Conservation (phyloP, 1,140 invertebrate genomes). For the Ladona fulva region DNA sequence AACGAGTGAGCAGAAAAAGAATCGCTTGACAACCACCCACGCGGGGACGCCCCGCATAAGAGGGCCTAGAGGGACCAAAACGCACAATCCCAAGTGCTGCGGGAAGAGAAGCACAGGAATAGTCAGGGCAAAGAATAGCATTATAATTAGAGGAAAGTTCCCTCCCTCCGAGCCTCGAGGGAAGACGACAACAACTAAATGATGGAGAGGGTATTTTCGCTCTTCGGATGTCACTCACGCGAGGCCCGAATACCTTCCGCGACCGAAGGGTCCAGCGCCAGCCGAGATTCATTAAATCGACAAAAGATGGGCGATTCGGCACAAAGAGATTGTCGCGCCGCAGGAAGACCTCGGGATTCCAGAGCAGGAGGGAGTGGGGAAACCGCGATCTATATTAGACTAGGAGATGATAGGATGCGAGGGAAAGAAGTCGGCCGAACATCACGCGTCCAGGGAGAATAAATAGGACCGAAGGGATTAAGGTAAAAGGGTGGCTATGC, state of each 20-base stretch:
- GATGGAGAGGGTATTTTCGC: neutral
- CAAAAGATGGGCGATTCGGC: neutral
- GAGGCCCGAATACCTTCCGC: neutral
- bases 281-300: neutral
- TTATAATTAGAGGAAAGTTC: neutral
- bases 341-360: neutral
- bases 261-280: neutral
- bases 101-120: neutral
- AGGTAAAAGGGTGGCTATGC: no score
- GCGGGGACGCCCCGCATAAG: no score
- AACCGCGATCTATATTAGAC: neutral
- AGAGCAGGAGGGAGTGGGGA: neutral
- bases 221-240: neutral
- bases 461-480: no score
- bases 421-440: neutral
- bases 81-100: neutral
- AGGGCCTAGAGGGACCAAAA: neutral
- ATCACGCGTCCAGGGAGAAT: no score
- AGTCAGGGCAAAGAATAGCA: neutral
- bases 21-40: no score
- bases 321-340: neutral
- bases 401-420: neutral
- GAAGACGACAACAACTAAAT: neutral
- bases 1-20: no score
- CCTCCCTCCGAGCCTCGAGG: neutral